Conservation (phyloP, 2,113 vertebrate species). For the Nothoprocta perdicaria region DNA sequence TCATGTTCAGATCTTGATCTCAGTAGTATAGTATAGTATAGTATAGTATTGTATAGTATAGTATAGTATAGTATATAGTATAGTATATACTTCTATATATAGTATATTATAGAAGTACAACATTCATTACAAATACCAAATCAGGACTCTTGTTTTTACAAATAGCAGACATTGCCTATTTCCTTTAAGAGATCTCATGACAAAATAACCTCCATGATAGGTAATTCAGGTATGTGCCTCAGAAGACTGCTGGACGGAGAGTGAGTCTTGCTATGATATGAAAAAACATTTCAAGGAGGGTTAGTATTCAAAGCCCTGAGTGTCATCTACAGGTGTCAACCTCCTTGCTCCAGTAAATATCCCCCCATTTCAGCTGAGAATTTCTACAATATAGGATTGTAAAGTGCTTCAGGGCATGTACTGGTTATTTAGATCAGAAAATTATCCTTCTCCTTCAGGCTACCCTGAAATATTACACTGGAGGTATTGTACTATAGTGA, state of each 20-base stretch:
- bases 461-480: background rate
- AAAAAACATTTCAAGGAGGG: background rate
- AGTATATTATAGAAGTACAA: too few relatives aligned
- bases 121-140: background rate
- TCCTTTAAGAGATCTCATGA: background rate
- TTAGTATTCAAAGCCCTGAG: background rate
- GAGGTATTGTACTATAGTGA: background rate
- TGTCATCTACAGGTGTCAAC: background rate
- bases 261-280: background rate
- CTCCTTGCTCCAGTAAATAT: background rate
- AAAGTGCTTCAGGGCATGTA: background rate
- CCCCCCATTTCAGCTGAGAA: accelerated
- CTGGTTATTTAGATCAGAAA: slow-evolving; percentile 3
- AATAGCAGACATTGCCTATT: accelerated
- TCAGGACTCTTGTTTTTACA: background rate
- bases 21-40: too few relatives aligned
- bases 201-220: background rate
- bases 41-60: too few relatives aligned
- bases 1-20: background rate
- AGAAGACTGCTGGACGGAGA: background rate
- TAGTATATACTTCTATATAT: too few relatives aligned
- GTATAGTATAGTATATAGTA: too few relatives aligned
- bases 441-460: background rate
- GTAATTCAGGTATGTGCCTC: background rate
- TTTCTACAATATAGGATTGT: background rate